Evolutionary conservation across 1,140 invertebrate genomes (phyloP).

Genomic region (Conus betulinus): DNA sequence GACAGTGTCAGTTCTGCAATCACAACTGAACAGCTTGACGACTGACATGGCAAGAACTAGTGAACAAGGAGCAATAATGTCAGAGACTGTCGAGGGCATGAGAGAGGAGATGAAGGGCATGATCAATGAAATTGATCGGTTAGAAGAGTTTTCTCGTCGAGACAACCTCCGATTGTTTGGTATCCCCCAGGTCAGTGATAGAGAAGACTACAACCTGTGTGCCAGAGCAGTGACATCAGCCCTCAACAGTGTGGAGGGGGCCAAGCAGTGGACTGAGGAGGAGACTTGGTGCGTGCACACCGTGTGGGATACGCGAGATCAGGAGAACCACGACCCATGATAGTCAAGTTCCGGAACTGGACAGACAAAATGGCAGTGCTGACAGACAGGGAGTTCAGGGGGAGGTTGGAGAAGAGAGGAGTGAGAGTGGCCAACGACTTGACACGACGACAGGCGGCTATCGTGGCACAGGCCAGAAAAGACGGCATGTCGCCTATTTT

Average conservation of each 20-base stretch:
- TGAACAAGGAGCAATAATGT: not conserved
- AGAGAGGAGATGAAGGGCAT: not conserved
- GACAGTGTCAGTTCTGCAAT: not conserved
- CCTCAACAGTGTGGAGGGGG: not conserved
- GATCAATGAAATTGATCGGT: not conserved
- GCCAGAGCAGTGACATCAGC: not conserved
- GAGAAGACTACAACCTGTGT: not conserved
- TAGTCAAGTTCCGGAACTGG: not conserved
- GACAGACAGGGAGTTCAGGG: not conserved
- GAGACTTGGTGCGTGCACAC: not conserved
- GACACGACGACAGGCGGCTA: not conserved
- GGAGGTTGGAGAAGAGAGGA: not conserved
- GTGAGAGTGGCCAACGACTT: not conserved
- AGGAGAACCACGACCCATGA: not conserved
- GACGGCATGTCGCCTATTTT: not conserved
- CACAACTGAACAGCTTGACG: not conserved
- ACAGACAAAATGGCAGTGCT: not conserved
- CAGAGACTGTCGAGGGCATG: not conserved
- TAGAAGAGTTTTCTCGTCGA: not conserved
- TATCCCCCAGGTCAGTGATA: not conserved
- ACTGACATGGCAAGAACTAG: not conserved
- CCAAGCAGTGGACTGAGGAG: not conserved
- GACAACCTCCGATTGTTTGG: not conserved
- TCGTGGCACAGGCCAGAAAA: not conserved
- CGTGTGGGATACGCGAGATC: not conserved